Evolutionary conservation across 2,888 invertebrate genomes (phyloP), one percentile per base, ranked within the genome.

Genomic region (Diloba caeruleocephala): DNA sequence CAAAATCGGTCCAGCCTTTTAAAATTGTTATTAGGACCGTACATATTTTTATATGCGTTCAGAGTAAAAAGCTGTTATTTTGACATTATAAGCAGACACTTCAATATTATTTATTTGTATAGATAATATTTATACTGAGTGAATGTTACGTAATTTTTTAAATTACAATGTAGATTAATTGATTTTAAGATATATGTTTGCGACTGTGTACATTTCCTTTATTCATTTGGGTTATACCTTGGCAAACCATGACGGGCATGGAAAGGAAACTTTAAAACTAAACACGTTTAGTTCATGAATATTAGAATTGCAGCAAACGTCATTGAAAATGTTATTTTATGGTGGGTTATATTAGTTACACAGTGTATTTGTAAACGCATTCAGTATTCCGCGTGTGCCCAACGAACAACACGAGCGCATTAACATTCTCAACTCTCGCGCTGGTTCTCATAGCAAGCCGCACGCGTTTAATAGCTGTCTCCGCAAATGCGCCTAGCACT

Each of bases 391-490:
- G 81, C 81, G 81, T 74, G 81, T 80, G 88, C 81, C 76, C 85
- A 72, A 56, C 61, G 72, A 72, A 79, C 85, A 82, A 90, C 92
- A 92, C 91, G 91, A 89, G 78, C 85, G 78, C 87, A 91, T 92
- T 92, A 90, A 84, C 84, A 92, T 92, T 91, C 92, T 77, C 84
- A 66, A 71, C 84, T 87, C 87, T 84, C 78, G 82, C 87, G 81
- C 76, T 68, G 78, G 90, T 90, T 90, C 91, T 90, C 91, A 90
- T 88, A 85, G 85, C 81, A 70, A 74, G 74, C 71, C 80, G 78
- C 82, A 76, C 78, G 79, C 77, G 78, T 77, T 74, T 78, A 69
- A 72, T 74, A 73, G 71, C 51, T 65, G 74, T 64, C 66, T 69
- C 67, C 62, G 74, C 66, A 74, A 76, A 69, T 58, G 69, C 61